Conservation (phyloP, 2,797 vertebrate species). For the Enteromius anoplus region DNA sequence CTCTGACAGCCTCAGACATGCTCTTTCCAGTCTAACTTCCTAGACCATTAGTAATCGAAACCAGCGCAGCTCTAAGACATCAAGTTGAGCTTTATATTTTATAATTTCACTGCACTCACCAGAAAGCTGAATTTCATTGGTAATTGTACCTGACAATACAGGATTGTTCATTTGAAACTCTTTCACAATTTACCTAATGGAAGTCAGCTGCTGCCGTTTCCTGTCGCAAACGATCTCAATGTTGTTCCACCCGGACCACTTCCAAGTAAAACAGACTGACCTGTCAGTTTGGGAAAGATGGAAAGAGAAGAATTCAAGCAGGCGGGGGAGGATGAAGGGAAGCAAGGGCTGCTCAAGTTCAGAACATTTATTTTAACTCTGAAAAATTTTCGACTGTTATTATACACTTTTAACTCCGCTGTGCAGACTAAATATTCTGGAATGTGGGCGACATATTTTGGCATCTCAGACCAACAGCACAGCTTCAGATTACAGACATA, state of each 20-base stretch:
- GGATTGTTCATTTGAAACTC: slow-evolving; percentile 57
- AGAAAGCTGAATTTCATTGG: slow-evolving; percentile 51
- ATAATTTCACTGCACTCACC: slow-evolving; percentile 43
- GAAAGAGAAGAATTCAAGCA: slow-evolving; percentile 54
- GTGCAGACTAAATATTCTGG: slow-evolving; percentile 58
- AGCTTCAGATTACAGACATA: slow-evolving; percentile 49
- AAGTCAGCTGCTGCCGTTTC: slow-evolving; percentile 72
- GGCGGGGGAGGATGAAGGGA: slow-evolving; percentile 38
- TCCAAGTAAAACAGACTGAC: slow-evolving; percentile 70
- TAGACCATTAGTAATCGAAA: slow-evolving; percentile 53
- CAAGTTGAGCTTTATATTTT: slow-evolving; percentile 48
- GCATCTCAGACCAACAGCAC: slow-evolving; percentile 36
- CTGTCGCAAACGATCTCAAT: slow-evolving; percentile 64
- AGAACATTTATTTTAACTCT: slow-evolving; percentile 60
- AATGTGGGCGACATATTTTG: slow-evolving; percentile 55
- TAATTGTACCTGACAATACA: slow-evolving; percentile 64
- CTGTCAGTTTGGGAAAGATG: slow-evolving; percentile 62
- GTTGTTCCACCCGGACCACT: slow-evolving; percentile 65
- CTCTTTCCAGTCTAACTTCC: slow-evolving; percentile 56
- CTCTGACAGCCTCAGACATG: slow-evolving; percentile 43
- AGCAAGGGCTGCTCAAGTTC: slow-evolving; percentile 45
- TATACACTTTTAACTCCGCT: slow-evolving; percentile 66
- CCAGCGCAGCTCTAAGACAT: slow-evolving; percentile 33
- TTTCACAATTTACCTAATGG: slow-evolving; percentile 63
- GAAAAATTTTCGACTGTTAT: slow-evolving; percentile 64